Conservation (phyloP, 2,797 vertebrate species). For the Synanceia verrucosa region DNA sequence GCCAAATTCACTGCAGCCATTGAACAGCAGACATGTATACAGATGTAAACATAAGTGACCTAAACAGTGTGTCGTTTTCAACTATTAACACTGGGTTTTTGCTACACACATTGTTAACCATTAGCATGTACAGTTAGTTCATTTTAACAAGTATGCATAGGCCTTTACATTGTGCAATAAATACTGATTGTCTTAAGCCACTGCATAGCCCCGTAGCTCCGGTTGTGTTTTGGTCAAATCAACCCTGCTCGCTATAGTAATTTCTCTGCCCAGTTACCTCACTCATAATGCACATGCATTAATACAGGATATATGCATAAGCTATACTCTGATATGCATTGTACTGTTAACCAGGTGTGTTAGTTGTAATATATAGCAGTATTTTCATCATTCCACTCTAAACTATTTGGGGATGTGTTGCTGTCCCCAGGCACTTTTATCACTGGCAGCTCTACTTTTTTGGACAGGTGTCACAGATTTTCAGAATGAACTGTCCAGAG, state of each 20-base stretch:
- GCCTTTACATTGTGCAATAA: constrained; percentile 63
- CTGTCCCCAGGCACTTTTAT: constrained; percentile 42
- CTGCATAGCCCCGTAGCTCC: constrained; percentile 58
- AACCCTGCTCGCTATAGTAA: constrained; percentile 26
- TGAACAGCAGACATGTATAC: background rate
- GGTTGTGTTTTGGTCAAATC: constrained; percentile 68
- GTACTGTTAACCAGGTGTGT: constrained; percentile 39
- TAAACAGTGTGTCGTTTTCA: constrained; percentile 7
- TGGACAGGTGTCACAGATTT: background rate
- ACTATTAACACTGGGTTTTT: constrained; percentile 15
- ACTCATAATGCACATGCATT: constrained; percentile 32
- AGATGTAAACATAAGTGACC: constrained; percentile 30
- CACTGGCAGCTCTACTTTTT: constrained; percentile 17
- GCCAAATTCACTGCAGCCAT: background rate
- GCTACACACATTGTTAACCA: constrained; percentile 4
- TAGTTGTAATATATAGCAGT: constrained; percentile 57
- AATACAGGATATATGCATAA: constrained; percentile 23
- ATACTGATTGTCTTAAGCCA: constrained; percentile 76
- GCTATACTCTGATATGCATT: constrained; percentile 46
- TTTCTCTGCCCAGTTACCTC: no score
- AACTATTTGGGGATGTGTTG: background rate
- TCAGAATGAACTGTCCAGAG: constrained; percentile 92
- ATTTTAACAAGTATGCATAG: constrained; percentile 57
- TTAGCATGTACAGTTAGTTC: constrained; percentile 27
- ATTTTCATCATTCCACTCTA: constrained; percentile 31